Conservation (phyloP, 1,140 invertebrate species). For the Conopomorpha cramerella region DNA sequence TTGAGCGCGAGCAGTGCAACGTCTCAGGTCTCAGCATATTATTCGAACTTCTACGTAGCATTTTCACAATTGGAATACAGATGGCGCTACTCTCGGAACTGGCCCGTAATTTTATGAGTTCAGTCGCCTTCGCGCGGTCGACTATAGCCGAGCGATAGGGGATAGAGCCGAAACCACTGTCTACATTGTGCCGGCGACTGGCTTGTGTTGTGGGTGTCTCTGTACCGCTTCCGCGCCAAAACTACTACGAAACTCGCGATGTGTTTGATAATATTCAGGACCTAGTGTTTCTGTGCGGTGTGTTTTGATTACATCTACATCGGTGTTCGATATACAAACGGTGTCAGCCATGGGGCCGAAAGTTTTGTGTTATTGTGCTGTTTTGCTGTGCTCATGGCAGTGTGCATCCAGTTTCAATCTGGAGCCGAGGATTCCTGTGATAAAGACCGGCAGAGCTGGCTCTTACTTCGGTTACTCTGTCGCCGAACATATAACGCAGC, state of each 20-base stretch:
- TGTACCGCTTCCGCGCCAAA: conserved; percentile 11
- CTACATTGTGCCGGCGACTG: conserved; percentile 42
- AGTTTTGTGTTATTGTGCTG: conserved; percentile 28
- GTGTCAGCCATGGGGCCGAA: conserved; percentile 30
- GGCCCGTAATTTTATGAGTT: conserved; percentile 51
- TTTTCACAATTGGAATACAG: too few species aligned
- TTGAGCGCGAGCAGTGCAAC: too few species aligned
- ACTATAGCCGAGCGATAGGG: conserved; percentile 22
- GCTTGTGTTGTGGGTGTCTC: conserved; percentile 41
- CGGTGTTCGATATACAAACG: conserved; percentile 26
- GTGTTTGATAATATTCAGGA: conserved; percentile 40
- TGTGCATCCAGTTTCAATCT: conserved; percentile 73
- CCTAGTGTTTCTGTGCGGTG: conserved; percentile 57
- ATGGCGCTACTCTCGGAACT: too few species aligned
- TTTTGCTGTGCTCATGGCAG: conserved; percentile 46
- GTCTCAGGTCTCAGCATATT: too few species aligned
- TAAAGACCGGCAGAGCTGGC: conserved; percentile 71
- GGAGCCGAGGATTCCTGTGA: conserved; percentile 80
- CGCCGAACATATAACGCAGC: conserved; percentile 74
- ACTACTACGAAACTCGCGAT: conserved; percentile 44
- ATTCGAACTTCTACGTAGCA: too few species aligned
- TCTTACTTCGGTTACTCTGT: conserved; percentile 91
- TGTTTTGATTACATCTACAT: conserved; percentile 15
- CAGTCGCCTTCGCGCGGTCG: conserved; percentile 32
- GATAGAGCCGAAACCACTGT: conserved; percentile 26